phyloP scores from a whole-genome alignment of 2,797 vertebrate species.

The Chrosomus eos region DNA sequence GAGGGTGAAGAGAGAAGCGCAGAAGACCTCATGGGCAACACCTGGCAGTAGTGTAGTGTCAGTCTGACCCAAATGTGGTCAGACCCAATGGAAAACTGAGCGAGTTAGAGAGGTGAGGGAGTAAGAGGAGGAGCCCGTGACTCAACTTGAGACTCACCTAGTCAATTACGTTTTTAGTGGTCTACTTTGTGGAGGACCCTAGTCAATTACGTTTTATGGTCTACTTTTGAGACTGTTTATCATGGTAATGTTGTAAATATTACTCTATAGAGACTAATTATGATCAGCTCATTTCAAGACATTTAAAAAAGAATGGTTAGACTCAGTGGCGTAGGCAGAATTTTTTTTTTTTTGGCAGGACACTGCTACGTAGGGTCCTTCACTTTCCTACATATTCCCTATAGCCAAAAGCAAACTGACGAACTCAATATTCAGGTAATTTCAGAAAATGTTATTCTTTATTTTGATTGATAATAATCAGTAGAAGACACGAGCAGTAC shows the following conservation, averaged over 20 bases:
- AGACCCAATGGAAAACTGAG: constrained; percentile 35
- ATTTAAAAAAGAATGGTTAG: not conserved
- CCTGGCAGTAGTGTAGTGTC: constrained; percentile 48
- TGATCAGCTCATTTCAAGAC: not conserved
- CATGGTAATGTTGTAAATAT: not conserved
- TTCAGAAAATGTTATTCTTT: not conserved
- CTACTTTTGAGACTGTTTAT: too few species aligned
- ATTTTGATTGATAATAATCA: not conserved
- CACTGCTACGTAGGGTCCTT: not conserved
- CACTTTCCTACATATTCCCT: not conserved
- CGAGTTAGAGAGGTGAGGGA: constrained; percentile 25
- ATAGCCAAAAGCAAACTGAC: not conserved
- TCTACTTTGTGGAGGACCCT: not conserved
- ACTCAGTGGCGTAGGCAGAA: not conserved
- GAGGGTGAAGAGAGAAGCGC: constrained; percentile 30
- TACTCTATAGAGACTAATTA: not conserved
- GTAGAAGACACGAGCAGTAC: not conserved
- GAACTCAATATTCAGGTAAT: not conserved
- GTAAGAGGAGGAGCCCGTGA: constrained; percentile 23
- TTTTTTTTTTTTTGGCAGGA: not conserved
- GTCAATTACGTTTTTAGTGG: constrained; percentile 14
- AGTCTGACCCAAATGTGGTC: constrained; percentile 56
- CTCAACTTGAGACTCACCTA: constrained; percentile 12
- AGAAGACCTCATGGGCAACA: constrained; percentile 54
- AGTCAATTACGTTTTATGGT: too few species aligned